Evolutionary conservation across 2,888 invertebrate genomes (phyloP).

Genomic region (Andrena minutula): DNA sequence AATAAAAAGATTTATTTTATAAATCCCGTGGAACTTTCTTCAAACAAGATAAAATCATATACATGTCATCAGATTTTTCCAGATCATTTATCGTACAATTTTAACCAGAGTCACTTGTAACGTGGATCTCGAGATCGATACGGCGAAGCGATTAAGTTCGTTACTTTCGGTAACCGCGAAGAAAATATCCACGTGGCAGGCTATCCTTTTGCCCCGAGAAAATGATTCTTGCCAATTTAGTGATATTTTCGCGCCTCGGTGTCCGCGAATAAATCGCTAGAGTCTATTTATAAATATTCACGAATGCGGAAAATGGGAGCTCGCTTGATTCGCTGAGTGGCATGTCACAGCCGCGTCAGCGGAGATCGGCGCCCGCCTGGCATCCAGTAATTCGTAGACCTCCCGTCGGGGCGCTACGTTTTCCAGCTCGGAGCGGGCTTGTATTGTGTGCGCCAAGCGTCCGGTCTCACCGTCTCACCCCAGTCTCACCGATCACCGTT

Average conservation of each 20-base stretch:
- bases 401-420: constrained; percentile 68
- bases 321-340: constrained; percentile 67
- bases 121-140: constrained; percentile 38
- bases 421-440: constrained; percentile 44
- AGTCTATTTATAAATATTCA: not conserved
- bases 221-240: constrained; percentile 4
- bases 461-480: constrained; percentile 55
- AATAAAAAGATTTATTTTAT: constrained; percentile 32
- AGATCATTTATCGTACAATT: not conserved
- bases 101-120: constrained; percentile 6
- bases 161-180: not conserved
- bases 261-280: not conserved
- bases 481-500: constrained; percentile 47
- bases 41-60: not conserved
- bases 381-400: constrained; percentile 66
- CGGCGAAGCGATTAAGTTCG: constrained; percentile 34
- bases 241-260: not conserved
- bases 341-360: constrained; percentile 81
- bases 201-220: not conserved
- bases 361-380: constrained; percentile 78
- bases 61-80: not conserved
- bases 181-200: not conserved
- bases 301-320: constrained; percentile 16
- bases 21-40: not conserved
- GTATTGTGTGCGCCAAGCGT: constrained; percentile 61